Evolutionary conservation across 1,140 invertebrate species (phyloP).

Genomic region (Liolophura sinensis): DNA sequence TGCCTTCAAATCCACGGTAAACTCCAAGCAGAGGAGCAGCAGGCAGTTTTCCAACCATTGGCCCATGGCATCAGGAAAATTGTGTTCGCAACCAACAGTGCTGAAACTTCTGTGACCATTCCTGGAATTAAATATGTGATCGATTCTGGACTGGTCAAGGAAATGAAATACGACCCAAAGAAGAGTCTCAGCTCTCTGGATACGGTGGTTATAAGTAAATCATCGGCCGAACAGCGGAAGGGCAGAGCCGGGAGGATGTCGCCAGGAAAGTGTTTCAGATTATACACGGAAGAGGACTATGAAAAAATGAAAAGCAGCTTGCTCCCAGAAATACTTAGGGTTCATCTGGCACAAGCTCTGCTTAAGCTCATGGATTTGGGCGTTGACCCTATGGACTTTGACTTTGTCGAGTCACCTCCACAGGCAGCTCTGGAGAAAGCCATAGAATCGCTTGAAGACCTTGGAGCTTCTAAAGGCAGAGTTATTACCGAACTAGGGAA

Average conservation of each 20-base stretch:
- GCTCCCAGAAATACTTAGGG: constrained; percentile 47
- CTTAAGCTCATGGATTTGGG: constrained; percentile 43
- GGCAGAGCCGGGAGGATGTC: constrained; percentile 49
- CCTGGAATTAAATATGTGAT: constrained; percentile 51
- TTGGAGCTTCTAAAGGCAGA: constrained; percentile 33
- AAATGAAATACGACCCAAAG: constrained; percentile 45
- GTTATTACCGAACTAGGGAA: constrained; percentile 48
- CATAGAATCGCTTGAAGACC: constrained; percentile 25
- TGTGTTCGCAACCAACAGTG: constrained; percentile 55
- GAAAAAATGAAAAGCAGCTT: constrained; percentile 26
- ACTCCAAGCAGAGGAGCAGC: constrained; percentile 92
- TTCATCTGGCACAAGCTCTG: constrained; percentile 42
- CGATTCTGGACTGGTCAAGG: constrained; percentile 53
- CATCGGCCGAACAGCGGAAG: constrained; percentile 51
- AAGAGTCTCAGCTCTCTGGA: constrained; percentile 39
- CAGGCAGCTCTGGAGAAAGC: constrained; percentile 31
- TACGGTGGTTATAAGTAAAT: constrained; percentile 35
- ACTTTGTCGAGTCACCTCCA: constrained; percentile 45
- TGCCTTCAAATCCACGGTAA: constrained; percentile 88
- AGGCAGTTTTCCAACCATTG: constrained; percentile 58
- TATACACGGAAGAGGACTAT: constrained; percentile 43
- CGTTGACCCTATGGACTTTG: constrained; percentile 38
- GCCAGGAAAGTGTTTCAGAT: constrained; percentile 44
- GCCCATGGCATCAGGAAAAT: constrained; percentile 41
- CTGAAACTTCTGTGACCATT: constrained; percentile 57